Percentiles rank a stretch among this genome's conserved stretches.
phyloP scores from a whole-genome alignment of 2,888 invertebrate species.

The Philereme vetulata region DNA sequence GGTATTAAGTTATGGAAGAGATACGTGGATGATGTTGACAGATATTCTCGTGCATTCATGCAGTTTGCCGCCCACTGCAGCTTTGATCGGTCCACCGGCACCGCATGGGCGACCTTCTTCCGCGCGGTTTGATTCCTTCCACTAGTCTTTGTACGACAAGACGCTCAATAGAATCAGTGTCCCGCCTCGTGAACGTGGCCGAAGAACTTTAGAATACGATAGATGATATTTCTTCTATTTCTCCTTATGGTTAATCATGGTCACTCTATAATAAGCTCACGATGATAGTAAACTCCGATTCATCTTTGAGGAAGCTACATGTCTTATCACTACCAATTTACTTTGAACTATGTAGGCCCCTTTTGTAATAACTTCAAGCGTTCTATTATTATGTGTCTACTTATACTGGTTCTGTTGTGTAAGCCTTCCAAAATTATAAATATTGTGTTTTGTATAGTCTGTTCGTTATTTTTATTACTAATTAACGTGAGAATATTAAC shows the following conservation, averaged over 20 bases:
- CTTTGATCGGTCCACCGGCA: too few relatives aligned
- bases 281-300: slow-evolving; percentile 40
- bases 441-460: slow-evolving; percentile 38
- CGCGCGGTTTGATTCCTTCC: too few relatives aligned
- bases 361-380: slow-evolving; percentile 19
- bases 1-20: too few relatives aligned
- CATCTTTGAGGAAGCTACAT: slow-evolving; percentile 49
- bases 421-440: slow-evolving; percentile 42
- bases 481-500: slow-evolving; percentile 48
- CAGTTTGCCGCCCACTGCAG: too few relatives aligned
- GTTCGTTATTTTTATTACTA: slow-evolving; percentile 37
- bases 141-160: too few relatives aligned
- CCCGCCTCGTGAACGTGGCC: too few relatives aligned
- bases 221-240: background rate
- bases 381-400: slow-evolving; percentile 28
- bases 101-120: too few relatives aligned
- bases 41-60: too few relatives aligned
- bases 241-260: slow-evolving; percentile 26
- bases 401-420: slow-evolving; percentile 26
- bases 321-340: slow-evolving; percentile 41
- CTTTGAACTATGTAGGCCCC: slow-evolving; percentile 32
- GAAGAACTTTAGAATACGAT: too few relatives aligned
- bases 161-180: too few relatives aligned
- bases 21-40: too few relatives aligned
- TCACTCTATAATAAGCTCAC: slow-evolving; percentile 41